Base-by-base conservation (phyloP, 2,888 invertebrate genomes). In the Oscheius sp. region DNA sequence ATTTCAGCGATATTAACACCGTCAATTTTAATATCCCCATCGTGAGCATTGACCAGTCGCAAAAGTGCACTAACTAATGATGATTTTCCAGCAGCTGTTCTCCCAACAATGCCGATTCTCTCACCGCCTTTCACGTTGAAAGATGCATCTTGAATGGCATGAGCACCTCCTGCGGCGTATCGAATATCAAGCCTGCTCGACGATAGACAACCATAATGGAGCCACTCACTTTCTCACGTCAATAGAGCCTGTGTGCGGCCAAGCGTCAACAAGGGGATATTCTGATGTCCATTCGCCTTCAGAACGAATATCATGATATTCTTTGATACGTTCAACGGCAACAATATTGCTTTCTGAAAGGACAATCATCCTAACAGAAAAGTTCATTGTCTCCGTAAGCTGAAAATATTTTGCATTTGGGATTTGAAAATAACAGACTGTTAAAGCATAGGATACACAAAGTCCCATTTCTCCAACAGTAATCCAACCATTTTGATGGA, bases 341-440 rank as follows among this genome's bases (percentile, higher is more conserved):
- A 96, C 95, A 81, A 96, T 94, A 88, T 96, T 96, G 0, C 95
- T 94, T 89, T 96, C 96, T 42, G 96, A 92, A 86, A 96, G 96
- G 1, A 94, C 93, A 0, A 94, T 93, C 93, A 96, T 95, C 75
- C 95, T 90, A 29, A 97, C 95, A 81, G 96, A 89, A 94, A 95
- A 95, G 88, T 95, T 96, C 50, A 96, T 89, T 0, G 93, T 94
- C 90, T 94, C 93, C 0, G 96, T 96, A 69, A 94, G 92, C 93
- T 93, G 87, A 15, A 79, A 27, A 50, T 23, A 37, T 48, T 12
- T 23, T n/a, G 3, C 1, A 25, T 39, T 5, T 3, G 20, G 6
- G 20, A 12, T 3, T 20, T 20, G 5, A 4, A 48, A 20, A 2
- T 4, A 3, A 10, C 58, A 25, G 33, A 69, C 55, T 12, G 39